Evolutionary conservation across 30 jellyfish, hydroid and myxozoan species (phyloP).

Genomic region (Hydractinia echinata): DNA sequence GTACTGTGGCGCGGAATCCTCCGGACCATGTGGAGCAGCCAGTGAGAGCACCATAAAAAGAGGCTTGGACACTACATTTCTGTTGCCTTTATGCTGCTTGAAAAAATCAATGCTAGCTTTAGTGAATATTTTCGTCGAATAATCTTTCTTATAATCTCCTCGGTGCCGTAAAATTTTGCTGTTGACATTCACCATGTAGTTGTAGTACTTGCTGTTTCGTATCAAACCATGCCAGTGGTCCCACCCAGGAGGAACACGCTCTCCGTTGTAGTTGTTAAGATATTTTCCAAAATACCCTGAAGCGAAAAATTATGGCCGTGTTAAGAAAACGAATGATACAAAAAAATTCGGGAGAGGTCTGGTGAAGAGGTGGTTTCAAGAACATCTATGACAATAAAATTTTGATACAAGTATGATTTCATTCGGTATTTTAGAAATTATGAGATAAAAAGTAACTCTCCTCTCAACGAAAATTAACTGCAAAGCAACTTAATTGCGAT

Average conservation of each 20-base stretch:
- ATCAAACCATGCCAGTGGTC: constrained; percentile 66
- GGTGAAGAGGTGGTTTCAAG: too few species aligned
- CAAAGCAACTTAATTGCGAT: too few species aligned
- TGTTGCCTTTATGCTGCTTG: constrained; percentile 40
- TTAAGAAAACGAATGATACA: too few species aligned
- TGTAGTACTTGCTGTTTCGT: constrained; percentile 73
- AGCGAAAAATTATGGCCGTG: too few species aligned
- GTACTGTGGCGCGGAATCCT: constrained; percentile 91
- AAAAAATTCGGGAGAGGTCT: too few species aligned
- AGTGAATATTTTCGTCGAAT: constrained; percentile 64
- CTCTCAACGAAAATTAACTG: too few species aligned
- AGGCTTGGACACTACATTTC: constrained; percentile 35
- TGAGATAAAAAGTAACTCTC: too few species aligned
- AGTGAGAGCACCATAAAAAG: constrained; percentile 67
- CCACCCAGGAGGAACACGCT: constrained; percentile 89
- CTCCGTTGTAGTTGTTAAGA: constrained; percentile 67
- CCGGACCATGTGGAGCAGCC: constrained; percentile 98
- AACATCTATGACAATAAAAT: too few species aligned
- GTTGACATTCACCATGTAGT: constrained; percentile 64
- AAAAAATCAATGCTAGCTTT: constrained; percentile 52
- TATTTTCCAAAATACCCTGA: constrained; percentile 84
- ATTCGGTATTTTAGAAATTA: too few species aligned
- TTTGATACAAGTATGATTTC: too few species aligned
- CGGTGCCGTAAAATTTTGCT: constrained; percentile 49
- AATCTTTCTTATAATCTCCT: constrained; percentile 58